Conservation (phyloP, 2,797 vertebrate species). For the Sparus aurata region DNA sequence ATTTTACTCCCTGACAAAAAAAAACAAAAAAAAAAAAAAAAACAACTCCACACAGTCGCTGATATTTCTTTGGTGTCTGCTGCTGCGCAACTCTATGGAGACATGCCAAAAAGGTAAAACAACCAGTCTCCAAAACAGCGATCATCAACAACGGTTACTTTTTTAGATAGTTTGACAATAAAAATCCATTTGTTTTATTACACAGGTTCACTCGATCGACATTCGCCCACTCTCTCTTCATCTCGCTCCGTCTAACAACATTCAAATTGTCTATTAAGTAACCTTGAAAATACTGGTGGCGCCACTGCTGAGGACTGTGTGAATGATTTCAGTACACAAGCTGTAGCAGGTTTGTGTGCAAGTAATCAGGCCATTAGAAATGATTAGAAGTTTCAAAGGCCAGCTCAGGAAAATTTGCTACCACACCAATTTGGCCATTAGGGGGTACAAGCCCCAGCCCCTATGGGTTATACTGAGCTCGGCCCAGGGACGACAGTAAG, state of each 20-base stretch:
- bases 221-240: neutral
- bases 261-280: neutral
- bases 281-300: neutral
- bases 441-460: neutral
- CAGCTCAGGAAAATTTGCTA: neutral
- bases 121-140: neutral
- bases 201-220: neutral
- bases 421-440: neutral
- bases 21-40: too few species aligned
- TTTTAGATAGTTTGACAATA: neutral
- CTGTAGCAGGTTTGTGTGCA: neutral
- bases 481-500: neutral
- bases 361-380: neutral
- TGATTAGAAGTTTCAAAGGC: neutral
- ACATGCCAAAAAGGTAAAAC: neutral
- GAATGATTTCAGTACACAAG: constrained; percentile 6
- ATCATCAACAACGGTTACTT: neutral
- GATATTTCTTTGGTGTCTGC: neutral
- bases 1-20: neutral
- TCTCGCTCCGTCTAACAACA: neutral
- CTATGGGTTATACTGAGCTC: neutral
- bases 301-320: neutral
- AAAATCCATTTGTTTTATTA: neutral
- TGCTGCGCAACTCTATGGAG: neutral
- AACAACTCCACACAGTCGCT: neutral